These are phyloP conservation scores for Falco punctatus DNA, from an alignment of 2,113 vertebrate species.

Conservation along the genomic window DNA sequence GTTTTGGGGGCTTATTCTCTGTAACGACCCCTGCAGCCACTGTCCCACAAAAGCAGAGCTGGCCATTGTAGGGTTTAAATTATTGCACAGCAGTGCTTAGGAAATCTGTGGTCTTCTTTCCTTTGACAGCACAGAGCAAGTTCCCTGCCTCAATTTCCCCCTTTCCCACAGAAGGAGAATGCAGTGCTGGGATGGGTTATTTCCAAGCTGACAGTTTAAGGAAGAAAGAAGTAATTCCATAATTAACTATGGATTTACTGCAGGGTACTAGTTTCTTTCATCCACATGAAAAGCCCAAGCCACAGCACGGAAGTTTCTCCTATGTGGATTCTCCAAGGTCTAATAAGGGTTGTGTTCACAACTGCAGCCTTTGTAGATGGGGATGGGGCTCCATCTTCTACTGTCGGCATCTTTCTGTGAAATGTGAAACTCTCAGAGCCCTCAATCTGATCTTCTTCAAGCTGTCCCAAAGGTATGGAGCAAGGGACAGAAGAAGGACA, in stretches of 20 bases:
- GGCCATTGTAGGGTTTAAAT: background rate
- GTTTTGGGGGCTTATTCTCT: background rate
- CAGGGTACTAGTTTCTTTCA: background rate
- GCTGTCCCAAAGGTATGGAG: background rate
- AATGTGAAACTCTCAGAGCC: background rate
- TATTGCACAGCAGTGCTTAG: background rate
- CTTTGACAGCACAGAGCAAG: background rate
- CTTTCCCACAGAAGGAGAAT: background rate
- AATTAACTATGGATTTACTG: background rate
- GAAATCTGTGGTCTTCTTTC: background rate
- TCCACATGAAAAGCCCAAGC: background rate
- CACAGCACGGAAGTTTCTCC: background rate
- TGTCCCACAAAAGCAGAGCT: background rate
- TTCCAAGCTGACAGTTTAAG: background rate
- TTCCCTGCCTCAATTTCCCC: background rate
- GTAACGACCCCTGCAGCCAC: background rate
- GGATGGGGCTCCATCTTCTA: background rate
- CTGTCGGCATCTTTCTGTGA: background rate
- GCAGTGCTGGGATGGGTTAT: accelerated
- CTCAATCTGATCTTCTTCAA: background rate
- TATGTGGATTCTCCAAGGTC: background rate
- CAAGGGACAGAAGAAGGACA: background rate
- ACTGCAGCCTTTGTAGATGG: background rate
- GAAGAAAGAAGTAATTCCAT: background rate
- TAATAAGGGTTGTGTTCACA: background rate